phyloP scores from a whole-genome alignment of 2,113 vertebrate species.

The Mohoua ochrocephala region DNA sequence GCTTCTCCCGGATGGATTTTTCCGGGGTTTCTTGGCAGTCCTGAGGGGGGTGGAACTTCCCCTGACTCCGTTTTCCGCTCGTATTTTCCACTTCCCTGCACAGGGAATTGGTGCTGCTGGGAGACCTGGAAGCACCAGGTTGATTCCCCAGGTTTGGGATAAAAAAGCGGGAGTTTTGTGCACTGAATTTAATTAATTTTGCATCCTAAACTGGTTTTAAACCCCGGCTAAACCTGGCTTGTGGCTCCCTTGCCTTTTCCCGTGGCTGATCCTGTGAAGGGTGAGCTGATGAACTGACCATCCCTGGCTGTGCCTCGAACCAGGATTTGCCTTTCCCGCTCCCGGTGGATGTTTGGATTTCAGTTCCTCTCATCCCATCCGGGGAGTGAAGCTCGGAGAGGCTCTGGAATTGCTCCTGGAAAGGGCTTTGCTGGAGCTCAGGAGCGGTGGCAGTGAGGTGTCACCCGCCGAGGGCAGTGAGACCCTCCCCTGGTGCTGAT shows the following conservation, averaged over 20 bases:
- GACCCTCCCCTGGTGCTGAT: fast-evolving
- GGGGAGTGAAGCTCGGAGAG: background rate
- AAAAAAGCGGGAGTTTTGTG: fast-evolving
- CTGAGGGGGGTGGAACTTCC: fast-evolving
- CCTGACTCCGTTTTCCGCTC: background rate
- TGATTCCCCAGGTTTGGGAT: background rate
- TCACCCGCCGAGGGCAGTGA: background rate
- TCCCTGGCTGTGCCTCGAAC: background rate
- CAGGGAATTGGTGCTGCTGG: background rate
- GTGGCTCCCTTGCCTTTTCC: background rate
- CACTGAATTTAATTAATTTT: background rate
- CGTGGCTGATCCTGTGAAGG: background rate
- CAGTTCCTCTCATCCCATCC: background rate
- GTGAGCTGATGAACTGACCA: background rate
- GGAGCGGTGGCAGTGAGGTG: background rate
- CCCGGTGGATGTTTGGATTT: background rate
- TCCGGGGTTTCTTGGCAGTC: fast-evolving
- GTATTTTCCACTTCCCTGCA: fast-evolving
- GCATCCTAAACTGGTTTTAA: background rate
- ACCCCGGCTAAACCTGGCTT: background rate
- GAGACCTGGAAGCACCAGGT: background rate
- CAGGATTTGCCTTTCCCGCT: background rate
- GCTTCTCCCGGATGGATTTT: background rate
- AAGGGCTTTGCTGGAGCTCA: background rate
- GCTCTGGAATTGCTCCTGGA: background rate